These are phyloP conservation scores for Steinernema khuongi DNA, from an alignment of 1,140 invertebrate genomes.

Conservation along the genomic window DNA sequence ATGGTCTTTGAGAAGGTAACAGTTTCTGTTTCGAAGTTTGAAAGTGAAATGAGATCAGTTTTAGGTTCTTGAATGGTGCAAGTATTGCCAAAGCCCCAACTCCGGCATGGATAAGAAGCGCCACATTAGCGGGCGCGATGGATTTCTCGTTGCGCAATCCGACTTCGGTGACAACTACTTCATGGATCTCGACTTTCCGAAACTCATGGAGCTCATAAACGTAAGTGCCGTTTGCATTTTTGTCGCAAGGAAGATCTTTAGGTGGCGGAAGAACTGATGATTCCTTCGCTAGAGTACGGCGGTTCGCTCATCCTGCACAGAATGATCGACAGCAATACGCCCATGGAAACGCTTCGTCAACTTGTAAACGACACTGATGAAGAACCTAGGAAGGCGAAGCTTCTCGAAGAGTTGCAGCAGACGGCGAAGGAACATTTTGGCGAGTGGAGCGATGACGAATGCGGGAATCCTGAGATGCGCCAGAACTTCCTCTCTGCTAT, in stretches of 20 bases:
- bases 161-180: neutral
- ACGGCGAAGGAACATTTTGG: neutral
- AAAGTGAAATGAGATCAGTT: neutral
- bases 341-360: neutral
- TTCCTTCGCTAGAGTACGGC: neutral
- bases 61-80: conserved; percentile 1
- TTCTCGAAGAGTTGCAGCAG: neutral
- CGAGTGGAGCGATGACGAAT: neutral
- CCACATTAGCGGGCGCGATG: neutral
- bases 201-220: neutral
- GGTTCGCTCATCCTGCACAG: neutral
- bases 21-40: neutral
- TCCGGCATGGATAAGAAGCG: conserved; percentile 1
- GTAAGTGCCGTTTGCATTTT: conserved; percentile 1
- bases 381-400: neutral
- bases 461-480: neutral
- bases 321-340: neutral
- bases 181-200: neutral
- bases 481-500: neutral
- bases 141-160: neutral
- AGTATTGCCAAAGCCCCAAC: neutral
- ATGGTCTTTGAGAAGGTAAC: neutral
- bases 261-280: neutral
- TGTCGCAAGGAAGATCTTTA: neutral
- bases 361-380: neutral